Conservation (phyloP, 1,140 invertebrate species). For the Kradibia gibbosae region DNA sequence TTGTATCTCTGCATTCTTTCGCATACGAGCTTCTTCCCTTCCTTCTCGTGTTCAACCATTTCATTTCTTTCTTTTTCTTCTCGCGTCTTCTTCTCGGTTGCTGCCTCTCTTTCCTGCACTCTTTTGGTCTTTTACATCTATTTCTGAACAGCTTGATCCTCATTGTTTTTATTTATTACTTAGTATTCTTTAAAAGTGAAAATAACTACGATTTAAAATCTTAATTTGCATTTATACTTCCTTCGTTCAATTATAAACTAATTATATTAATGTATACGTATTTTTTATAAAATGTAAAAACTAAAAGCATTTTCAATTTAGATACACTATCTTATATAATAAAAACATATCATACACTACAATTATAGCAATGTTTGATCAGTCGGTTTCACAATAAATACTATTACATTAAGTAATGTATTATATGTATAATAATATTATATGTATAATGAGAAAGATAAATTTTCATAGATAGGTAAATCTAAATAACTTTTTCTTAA, state of each 20-base stretch:
- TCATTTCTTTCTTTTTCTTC: background rate
- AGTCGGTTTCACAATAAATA: background rate
- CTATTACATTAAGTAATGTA: background rate
- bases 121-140: conserved; percentile 18
- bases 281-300: background rate
- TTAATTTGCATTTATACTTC: background rate
- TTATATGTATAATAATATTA: background rate
- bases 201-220: background rate
- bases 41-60: conserved; percentile 7
- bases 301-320: background rate
- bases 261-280: background rate
- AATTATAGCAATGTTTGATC: background rate
- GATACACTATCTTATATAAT: background rate
- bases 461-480: background rate
- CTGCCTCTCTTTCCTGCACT: conserved; percentile 4
- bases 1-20: conserved; percentile 45
- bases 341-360: background rate
- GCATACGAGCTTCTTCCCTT: conserved; percentile 19
- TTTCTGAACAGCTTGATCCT: conserved; percentile 3
- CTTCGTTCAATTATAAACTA: background rate
- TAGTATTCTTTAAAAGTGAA: background rate
- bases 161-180: conserved; percentile 14
- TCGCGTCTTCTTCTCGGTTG: background rate
- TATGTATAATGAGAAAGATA: background rate
- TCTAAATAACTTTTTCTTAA: background rate